Evolutionary conservation across 2,888 invertebrate species (phyloP), one percentile per base, ranked within the genome.

Genomic region (Pelosia muscerda): DNA sequence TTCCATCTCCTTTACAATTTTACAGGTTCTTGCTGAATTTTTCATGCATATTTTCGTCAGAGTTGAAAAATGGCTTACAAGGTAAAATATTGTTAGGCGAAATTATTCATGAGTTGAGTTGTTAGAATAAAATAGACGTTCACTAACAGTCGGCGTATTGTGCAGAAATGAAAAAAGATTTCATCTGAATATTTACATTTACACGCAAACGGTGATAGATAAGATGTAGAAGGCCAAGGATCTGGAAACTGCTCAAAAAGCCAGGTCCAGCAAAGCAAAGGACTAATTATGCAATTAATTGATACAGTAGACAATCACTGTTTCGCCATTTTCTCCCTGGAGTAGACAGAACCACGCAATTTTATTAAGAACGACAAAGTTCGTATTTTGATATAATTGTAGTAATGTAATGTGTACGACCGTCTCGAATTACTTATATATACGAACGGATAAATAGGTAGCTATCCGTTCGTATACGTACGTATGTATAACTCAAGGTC

Each of bases 1-100:
- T 79, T 75, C 69, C 72, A 66, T 74, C 75, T 73, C 71, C 61
- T 75, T 73, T 73, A 77, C 75, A 76, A 77, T 74, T 75, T 77
- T 73, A 76, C 69, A 63, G 59, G 66, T 63, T 68, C 55, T 34
- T 67, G 15, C 68, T 79, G 76, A 74, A 75, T 78, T 78, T 76
- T 81, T 76, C 71, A 77, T 71, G 77, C 65, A 72, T 68, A 67
- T 74, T 76, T 82, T 75, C 78, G 63, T 73, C 69, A 65, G 42
- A 68, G 11, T 62, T 65, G 57, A 54, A 78, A 77, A 77, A 68
- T 75, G 68, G 70, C 78, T 82, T 74, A 66, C 72, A 64, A 64
- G 64, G 64, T 22, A 34, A 73, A 72, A 49, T n/a, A n/a, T 81
- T 73, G 67, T 75, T 61, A 60, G 72, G 61, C 69, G 64, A n/a